Percentiles rank a stretch among this genome's conserved stretches.
phyloP scores from a whole-genome alignment of 1,140 invertebrate species.

The Neotoxoptera formosana region DNA sequence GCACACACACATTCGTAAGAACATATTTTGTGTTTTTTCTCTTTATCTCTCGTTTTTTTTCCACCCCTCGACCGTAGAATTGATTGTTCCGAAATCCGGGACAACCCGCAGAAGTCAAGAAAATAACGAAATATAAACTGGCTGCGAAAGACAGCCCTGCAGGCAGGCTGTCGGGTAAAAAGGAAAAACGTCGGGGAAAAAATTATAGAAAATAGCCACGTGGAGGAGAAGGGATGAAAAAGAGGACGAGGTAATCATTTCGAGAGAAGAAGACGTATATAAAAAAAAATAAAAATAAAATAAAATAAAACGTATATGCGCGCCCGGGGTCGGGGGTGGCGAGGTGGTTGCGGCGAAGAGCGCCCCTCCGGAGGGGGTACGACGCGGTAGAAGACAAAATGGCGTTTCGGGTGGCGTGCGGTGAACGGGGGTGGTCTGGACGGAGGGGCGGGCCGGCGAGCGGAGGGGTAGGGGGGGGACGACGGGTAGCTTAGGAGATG shows the following conservation, averaged over 20 bases:
- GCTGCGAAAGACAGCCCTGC: slow-evolving; percentile 19
- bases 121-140: slow-evolving; percentile 56
- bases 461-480: neutral
- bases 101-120: slow-evolving; percentile 57
- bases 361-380: neutral
- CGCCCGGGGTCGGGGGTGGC: neutral
- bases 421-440: neutral
- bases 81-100: slow-evolving; percentile 56
- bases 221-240: neutral
- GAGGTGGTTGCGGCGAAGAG: neutral
- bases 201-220: neutral
- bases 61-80: slow-evolving; percentile 39
- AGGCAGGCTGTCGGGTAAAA: slow-evolving; percentile 25
- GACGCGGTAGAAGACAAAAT: slow-evolving; percentile 48
- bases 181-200: neutral
- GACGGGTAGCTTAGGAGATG: slow-evolving; percentile 53
- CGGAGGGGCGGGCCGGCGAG: neutral
- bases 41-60: neutral
- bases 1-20: neutral
- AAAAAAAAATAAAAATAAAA: slow-evolving; percentile 10
- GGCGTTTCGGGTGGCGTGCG: slow-evolving; percentile 26
- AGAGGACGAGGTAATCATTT: slow-evolving; percentile 41
- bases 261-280: neutral
- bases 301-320: neutral
- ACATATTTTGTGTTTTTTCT: slow-evolving; percentile 11